Evolutionary conservation across 2,797 vertebrate species (phyloP), one percentile per base, ranked within the genome.

Genomic region (Gymnodraco acuticeps): DNA sequence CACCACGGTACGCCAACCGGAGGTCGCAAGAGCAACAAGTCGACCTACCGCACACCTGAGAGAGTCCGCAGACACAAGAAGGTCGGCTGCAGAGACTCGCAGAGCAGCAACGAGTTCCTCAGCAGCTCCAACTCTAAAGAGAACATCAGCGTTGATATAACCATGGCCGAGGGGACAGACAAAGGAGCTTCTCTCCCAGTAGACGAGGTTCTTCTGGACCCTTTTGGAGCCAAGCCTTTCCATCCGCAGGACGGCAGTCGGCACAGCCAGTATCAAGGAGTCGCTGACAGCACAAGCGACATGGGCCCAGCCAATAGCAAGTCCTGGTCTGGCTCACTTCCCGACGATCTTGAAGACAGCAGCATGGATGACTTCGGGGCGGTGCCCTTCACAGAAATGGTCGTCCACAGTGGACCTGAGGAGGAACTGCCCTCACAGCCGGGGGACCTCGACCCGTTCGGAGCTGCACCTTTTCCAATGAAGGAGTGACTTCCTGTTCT

Each of bases 41-140:
- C 97, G 0, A 95, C 78, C 41, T 98, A 96, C 87, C 96, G 98
- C 77, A 99, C 98, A 0, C 98, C 98, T 0, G 98, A 99, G 87
- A 90, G 96, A 4, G 94, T 94, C 11, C 96, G 97, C 16, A 84
- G 98, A 56, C 97, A 97, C 93, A 97, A 95, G 75, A 97, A 95
- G 67, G 96, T 94, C 0, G 97, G 97, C 2, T 95, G 97, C 54
- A 94, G 97, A 70, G 98, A 99, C 93, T 99, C 98, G 0, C 98
- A 99, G 82, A 99, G 98, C 88, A 99, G 98, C 95, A 99, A 96
- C 0, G 98, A 99, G 89, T 96, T 98, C 86, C 93, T 98, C 10
- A 97, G 95, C 46, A 95, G 97, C 78, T 99, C 97, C 0, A 97
- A 98, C 93, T 99, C 98, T 1, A 99, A 99, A 76, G 98, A 99